Percentiles rank a stretch among this genome's conserved stretches.
These are phyloP conservation scores for Sceloporus tristichus DNA, from an alignment of 2,113 vertebrate species.

Conservation along the genomic window DNA sequence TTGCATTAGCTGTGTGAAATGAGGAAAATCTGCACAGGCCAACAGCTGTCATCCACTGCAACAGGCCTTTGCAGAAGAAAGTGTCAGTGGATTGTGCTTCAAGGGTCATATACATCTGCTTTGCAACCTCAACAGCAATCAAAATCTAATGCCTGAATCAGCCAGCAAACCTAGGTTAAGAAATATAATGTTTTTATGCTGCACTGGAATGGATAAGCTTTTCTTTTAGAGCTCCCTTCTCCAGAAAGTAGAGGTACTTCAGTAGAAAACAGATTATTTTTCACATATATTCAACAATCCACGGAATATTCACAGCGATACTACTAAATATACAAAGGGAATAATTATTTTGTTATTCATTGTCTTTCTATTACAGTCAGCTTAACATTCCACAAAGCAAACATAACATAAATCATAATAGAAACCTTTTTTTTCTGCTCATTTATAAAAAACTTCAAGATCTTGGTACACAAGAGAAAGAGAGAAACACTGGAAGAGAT, in stretches of 20 bases:
- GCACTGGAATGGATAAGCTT: background rate
- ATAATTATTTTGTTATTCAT: background rate
- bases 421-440: background rate
- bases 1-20: background rate
- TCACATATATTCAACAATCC: background rate
- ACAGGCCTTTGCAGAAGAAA: background rate
- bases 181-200: background rate
- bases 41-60: background rate
- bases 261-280: background rate
- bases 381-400: background rate
- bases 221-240: background rate
- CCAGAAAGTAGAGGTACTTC: background rate
- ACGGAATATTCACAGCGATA: background rate
- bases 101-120: no score
- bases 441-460: background rate
- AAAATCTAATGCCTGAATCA: background rate
- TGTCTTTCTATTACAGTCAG: background rate
- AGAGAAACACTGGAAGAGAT: no score
- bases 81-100: background rate
- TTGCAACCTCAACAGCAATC: background rate
- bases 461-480: no score
- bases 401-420: background rate
- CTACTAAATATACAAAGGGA: background rate
- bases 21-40: background rate
- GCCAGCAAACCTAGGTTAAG: no score